A percentile compares a stretch with the other conserved stretches of the same genome.
phyloP scores from a whole-genome alignment of 2,113 vertebrate species.

The Indicator indicator region DNA sequence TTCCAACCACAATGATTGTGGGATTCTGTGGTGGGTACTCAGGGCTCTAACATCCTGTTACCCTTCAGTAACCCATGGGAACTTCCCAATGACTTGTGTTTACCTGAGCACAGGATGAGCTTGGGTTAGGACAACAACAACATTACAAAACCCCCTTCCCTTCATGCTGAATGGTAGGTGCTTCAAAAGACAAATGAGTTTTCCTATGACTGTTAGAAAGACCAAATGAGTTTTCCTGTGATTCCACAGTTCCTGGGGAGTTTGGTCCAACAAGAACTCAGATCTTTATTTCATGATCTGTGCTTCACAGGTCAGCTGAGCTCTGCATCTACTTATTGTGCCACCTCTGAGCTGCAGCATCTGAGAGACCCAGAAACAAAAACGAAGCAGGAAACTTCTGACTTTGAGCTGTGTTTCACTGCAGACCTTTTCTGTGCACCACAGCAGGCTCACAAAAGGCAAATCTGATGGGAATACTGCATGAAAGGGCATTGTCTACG shows the following conservation, averaged over 20 bases:
- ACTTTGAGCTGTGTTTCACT: neutral
- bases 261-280: neutral
- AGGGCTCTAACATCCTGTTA: neutral
- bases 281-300: neutral
- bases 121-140: neutral
- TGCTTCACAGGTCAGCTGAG: neutral
- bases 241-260: neutral
- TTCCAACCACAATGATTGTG: no score
- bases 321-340: neutral
- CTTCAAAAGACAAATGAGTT: neutral
- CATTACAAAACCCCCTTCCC: neutral
- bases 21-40: rapidly evolving
- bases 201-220: neutral
- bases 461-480: neutral
- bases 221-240: neutral
- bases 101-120: rapidly evolving
- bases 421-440: neutral
- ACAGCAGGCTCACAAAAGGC: neutral
- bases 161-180: neutral
- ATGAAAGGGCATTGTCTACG: neutral
- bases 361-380: neutral
- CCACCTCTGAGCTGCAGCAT: neutral
- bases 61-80: neutral
- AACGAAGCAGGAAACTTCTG: neutral
- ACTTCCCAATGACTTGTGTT: neutral